Conservation (phyloP, 1,140 invertebrate species). For the Cydia fagiglandana region DNA sequence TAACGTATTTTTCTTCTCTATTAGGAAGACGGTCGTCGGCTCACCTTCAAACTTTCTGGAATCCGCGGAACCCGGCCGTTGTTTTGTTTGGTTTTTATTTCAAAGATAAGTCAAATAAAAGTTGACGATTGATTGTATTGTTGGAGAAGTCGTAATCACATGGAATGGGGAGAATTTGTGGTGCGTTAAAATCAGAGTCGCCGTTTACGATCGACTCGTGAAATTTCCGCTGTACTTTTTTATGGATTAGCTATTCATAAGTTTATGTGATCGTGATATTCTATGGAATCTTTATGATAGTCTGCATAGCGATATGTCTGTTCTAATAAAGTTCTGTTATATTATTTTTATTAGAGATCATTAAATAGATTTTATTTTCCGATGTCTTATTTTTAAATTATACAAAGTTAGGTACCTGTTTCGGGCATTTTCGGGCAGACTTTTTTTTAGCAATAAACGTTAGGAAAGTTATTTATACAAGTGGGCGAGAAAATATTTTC, state of each 20-base stretch:
- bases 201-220: conserved; percentile 46
- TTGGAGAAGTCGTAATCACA: conserved; percentile 63
- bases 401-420: no score
- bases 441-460: not conserved
- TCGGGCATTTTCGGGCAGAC: no score
- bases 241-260: conserved; percentile 32
- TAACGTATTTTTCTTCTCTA: conserved; percentile 79
- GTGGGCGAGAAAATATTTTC: no score
- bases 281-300: not conserved
- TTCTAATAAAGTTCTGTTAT: not conserved
- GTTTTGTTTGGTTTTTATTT: conserved; percentile 74
- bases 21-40: conserved; percentile 72
- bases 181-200: conserved; percentile 53
- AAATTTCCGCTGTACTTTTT: conserved; percentile 16
- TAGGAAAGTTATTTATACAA: not conserved
- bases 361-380: not conserved
- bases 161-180: conserved; percentile 49
- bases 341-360: not conserved
- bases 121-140: conserved; percentile 76
- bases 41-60: conserved; percentile 73
- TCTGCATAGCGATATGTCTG: not conserved
- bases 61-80: conserved; percentile 62
- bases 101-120: conserved; percentile 74
- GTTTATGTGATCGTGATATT: conserved; percentile 27
- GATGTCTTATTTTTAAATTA: not conserved